Evolutionary conservation across 2,888 invertebrate species (phyloP), one percentile per base, ranked within the genome.

Genomic region (Oxystoma pomonae): DNA sequence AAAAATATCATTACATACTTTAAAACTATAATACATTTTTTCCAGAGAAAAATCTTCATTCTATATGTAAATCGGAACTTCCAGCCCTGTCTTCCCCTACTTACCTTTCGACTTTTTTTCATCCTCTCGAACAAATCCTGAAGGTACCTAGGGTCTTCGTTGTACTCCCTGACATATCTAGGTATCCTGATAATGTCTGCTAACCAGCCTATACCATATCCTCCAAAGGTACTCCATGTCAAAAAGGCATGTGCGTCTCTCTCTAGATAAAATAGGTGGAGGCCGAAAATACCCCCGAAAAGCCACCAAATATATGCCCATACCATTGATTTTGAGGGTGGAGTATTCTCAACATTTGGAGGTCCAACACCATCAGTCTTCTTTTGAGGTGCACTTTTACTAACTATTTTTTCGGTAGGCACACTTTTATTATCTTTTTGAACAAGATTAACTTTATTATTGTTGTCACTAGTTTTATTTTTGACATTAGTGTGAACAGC

Each of bases 161-260:
- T 94, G 17, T 88, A 89, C 69, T 94, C 92, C 61, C 86, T 85
- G 1, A 96, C 94, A 80, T 96, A 96, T 60, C 88, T 85, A 0
- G 94, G 93, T 62, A 98, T 90, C 67, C 87, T 85, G 72, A 92
- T 91, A 1, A 94, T 78, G 78, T 98, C 98, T 5, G 90, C 84
- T 0, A 97, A 71, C 92, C 95, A 96, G 7, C 96, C 96, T 16
- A 92, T 74, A 0, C 94, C 92, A 75, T 92, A 93, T 1, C 96
- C 96, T 1, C 92, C 96, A 17, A 93, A 80, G 0, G 94, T 93
- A 64, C 89, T 89, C 88, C 92, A 92, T 87, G 92, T 94, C 0
- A 96, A 83, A 76, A 97, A 92, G 0, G 94, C 97, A 72, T 98
- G 98, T 19, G 89, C 84, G 79, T 96, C 94, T 62, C 97, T 84